Evolutionary conservation across 2,797 vertebrate genomes (phyloP).

Genomic region (Luscinia luscinia): DNA sequence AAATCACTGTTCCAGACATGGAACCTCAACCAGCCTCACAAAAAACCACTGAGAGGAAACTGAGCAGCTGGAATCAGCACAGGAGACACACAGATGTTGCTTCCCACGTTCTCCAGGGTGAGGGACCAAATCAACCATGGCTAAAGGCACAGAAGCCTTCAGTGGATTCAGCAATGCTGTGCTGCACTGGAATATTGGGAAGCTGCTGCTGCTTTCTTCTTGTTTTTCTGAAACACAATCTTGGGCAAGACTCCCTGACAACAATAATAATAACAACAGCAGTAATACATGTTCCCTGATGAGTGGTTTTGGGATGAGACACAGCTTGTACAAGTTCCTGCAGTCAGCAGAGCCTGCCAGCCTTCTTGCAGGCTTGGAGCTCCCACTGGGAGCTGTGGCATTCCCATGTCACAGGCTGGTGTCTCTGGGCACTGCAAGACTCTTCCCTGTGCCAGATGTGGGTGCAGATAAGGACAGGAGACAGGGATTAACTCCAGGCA

Average conservation of each 20-base stretch:
- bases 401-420: neutral
- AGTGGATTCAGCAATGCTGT: neutral
- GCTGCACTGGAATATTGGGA: neutral
- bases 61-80: neutral
- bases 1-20: neutral
- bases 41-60: neutral
- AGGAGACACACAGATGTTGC: neutral
- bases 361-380: neutral
- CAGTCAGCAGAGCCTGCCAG: neutral
- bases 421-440: neutral
- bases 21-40: neutral
- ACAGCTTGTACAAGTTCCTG: neutral
- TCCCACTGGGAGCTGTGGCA: neutral
- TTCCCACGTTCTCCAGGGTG: neutral
- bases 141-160: neutral
- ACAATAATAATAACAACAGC: neutral
- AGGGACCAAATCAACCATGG: neutral
- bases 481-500: neutral
- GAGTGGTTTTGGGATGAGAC: neutral
- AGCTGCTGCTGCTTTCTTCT: neutral
- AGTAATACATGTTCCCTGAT: neutral
- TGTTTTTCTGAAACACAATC: neutral
- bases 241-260: neutral
- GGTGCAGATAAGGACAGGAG: neutral
- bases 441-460: rapidly evolving